These are phyloP conservation scores for Idaea biselata DNA, from an alignment of 2,888 invertebrate species.

Conservation along the genomic window DNA sequence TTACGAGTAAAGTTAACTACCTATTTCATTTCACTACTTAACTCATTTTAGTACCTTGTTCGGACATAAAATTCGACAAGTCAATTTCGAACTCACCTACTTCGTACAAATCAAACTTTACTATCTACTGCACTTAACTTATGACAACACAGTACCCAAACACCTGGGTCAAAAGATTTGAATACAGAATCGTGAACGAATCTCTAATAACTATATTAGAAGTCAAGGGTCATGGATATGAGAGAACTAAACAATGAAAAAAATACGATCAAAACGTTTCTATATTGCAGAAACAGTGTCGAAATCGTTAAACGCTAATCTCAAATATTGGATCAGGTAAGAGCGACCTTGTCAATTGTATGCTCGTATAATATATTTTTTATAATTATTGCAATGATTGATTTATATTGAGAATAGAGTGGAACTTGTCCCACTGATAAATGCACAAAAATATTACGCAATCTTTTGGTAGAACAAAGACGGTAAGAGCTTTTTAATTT, in stretches of 20 bases:
- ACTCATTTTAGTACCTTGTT: background rate
- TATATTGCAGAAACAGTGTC: conserved; percentile 37
- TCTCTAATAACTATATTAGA: conserved; percentile 14
- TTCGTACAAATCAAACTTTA: background rate
- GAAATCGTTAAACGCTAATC: conserved; percentile 39
- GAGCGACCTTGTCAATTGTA: conserved; percentile 47
- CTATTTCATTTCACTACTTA: background rate
- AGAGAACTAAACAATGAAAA: conserved; percentile 41
- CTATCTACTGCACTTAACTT: background rate
- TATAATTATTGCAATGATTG: background rate
- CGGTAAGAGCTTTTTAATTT: background rate
- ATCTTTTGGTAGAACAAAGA: background rate
- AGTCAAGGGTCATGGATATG: conserved; percentile 51
- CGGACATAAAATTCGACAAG: background rate
- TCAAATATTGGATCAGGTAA: conserved; percentile 54
- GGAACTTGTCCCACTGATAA: background rate
- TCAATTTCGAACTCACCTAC: background rate
- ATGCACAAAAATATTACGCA: background rate
- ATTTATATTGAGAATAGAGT: conserved; percentile 2
- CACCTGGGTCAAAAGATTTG: background rate
- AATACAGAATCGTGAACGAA: background rate
- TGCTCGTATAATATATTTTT: background rate
- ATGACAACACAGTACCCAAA: background rate
- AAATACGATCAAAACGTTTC: conserved; percentile 27
- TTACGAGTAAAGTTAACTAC: too few relatives aligned